Evolutionary conservation across 2,888 invertebrate genomes (phyloP).

Genomic region (Chorisops tibialis): DNA sequence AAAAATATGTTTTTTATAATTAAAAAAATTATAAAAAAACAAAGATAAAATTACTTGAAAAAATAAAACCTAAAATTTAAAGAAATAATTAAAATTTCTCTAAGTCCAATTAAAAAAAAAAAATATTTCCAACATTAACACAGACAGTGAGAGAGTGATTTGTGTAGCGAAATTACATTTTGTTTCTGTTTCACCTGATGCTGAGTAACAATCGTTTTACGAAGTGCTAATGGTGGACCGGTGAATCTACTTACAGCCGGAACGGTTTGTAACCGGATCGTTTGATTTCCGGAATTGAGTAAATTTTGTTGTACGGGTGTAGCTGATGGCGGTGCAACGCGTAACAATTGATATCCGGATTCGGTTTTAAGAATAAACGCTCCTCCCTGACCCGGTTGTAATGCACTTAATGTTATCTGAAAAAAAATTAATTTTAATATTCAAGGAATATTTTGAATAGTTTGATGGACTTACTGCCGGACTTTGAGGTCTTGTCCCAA

Average conservation of each 20-base stretch:
- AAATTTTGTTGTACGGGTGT: conserved; percentile 52
- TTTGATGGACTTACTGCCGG: conserved; percentile 57
- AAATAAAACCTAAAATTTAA: not conserved
- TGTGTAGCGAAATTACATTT: conserved; percentile 44
- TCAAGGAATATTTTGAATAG: not conserved
- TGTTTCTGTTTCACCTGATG: conserved; percentile 52
- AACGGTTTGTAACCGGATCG: conserved; percentile 82
- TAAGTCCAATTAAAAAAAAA: not conserved
- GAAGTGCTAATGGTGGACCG: conserved; percentile 60
- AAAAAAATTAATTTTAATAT: not conserved
- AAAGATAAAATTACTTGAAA: too few species aligned
- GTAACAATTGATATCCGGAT: conserved; percentile 90
- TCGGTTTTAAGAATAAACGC: conserved; percentile 91
- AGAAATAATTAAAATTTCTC: not conserved
- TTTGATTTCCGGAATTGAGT: conserved; percentile 62
- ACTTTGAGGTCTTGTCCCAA: conserved; percentile 75
- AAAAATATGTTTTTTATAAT: too few species aligned
- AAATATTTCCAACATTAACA: not conserved
- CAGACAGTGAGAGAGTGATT: conserved; percentile 5
- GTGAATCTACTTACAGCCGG: conserved; percentile 80
- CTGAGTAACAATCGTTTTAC: conserved; percentile 57
- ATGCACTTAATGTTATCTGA: conserved; percentile 84
- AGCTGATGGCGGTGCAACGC: conserved; percentile 75
- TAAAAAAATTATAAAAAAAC: too few species aligned
- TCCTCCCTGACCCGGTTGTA: conserved; percentile 83